Conservation (phyloP, 2,113 vertebrate species). For the Leptodactylus fuscus region DNA sequence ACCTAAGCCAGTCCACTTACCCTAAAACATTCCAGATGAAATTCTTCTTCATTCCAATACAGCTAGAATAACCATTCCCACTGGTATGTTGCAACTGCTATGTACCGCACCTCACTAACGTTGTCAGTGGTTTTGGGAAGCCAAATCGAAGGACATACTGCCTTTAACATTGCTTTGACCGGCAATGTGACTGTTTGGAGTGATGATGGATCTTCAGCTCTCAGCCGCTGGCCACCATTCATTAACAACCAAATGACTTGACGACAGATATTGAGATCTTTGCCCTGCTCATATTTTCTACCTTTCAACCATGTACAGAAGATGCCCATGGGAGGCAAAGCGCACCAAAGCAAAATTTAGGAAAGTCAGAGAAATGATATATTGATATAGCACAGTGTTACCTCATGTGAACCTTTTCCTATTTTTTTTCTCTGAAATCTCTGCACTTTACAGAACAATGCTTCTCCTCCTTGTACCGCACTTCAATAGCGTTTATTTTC, state of each 20-base stretch:
- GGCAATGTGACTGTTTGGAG: neutral
- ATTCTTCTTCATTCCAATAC: too few species aligned
- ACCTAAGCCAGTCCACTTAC: too few species aligned
- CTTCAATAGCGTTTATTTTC: neutral
- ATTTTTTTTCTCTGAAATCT: too few species aligned
- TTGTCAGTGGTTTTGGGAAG: too few species aligned
- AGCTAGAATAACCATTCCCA: too few species aligned
- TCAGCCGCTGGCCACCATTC: neutral
- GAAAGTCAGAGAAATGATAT: neutral
- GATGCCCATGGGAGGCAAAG: neutral
- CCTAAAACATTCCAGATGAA: too few species aligned
- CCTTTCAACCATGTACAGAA: neutral
- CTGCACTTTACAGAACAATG: too few species aligned
- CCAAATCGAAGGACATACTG: too few species aligned
- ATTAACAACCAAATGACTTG: neutral
- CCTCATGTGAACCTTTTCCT: neutral
- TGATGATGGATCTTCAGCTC: neutral
- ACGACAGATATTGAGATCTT: neutral
- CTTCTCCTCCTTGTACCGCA: too few species aligned
- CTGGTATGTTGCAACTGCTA: too few species aligned
- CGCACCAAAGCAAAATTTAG: neutral
- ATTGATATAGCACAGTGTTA: slow-evolving; percentile 5
- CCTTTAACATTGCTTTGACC: neutral
- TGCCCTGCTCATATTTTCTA: neutral
- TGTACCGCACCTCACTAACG: too few species aligned